These are phyloP conservation scores for Criorhina ranunculi DNA, from an alignment of 2,888 invertebrate species.

Conservation along the genomic window DNA sequence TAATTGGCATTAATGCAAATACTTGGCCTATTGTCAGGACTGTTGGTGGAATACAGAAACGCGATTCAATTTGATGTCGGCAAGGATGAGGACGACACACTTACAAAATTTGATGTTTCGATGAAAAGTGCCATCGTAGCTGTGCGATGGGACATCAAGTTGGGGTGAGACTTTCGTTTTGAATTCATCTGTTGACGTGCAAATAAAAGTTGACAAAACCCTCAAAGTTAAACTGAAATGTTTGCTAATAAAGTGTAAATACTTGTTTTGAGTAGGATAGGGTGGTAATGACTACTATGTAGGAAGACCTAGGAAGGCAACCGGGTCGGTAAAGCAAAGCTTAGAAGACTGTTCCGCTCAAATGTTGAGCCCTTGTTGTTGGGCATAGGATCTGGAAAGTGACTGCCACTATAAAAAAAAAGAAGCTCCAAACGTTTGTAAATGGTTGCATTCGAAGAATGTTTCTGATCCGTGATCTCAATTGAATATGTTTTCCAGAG, in stretches of 20 bases:
- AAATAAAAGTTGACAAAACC: neutral
- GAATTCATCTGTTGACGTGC: constrained; percentile 52
- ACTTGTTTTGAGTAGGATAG: too few relatives aligned
- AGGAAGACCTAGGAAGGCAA: too few relatives aligned
- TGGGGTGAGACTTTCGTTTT: constrained; percentile 57
- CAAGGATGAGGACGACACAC: neutral
- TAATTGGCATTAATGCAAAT: constrained; percentile 85
- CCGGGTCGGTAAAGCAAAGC: too few relatives aligned
- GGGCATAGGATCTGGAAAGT: too few relatives aligned
- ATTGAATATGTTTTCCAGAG: too few relatives aligned
- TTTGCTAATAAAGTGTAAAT: neutral
- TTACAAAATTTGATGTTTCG: constrained; percentile 69
- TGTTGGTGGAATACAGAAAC: constrained; percentile 26
- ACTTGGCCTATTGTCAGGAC: constrained; percentile 84
- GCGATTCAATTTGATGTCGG: neutral
- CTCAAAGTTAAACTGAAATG: neutral
- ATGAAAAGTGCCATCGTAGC: constrained; percentile 67
- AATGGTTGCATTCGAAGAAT: too few relatives aligned
- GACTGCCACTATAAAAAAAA: too few relatives aligned
- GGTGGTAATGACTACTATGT: too few relatives aligned
- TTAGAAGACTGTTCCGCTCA: too few relatives aligned
- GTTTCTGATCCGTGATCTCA: too few relatives aligned
- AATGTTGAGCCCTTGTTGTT: too few relatives aligned
- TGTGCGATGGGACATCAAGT: constrained; percentile 41
- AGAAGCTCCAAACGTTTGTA: too few relatives aligned